Evolutionary conservation across 2,797 vertebrate species (phyloP), one percentile per base, ranked within the genome.

Genomic region (Peromyscus attwateri): DNA sequence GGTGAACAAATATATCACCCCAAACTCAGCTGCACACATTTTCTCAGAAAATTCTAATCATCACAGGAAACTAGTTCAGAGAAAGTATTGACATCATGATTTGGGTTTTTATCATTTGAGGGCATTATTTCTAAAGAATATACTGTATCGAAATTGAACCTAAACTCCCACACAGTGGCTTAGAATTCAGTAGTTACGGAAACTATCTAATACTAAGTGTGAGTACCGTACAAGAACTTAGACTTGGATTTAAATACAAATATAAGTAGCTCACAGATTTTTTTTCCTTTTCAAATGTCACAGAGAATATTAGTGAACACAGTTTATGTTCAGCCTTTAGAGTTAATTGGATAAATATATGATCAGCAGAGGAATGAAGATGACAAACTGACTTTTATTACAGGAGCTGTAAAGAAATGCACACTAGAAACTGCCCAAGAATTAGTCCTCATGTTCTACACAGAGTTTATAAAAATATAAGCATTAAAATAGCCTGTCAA

Each of bases 21-120:
- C 70, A 89, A 96, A 89, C 34, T 91, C 71, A 95, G 40, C 27
- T 79, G 49, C 92, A 94, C 13, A 83, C 12, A 55, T 75, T 95
- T 97, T 91, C 93, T 95, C 87, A 93, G 87, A 93, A 94, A 95
- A 97, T 82, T 87, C 83, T 92, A 96, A 94, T 79, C 87, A 95
- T 64, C 91, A 90, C 6, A 92, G 46, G 19, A 93, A 95, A 94
- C 17, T 89, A 95, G 85, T 93, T 64, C 52, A 93, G 34, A 89
- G 34, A 70, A 87, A 79, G 31, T 62, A 89, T 17, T 87, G 70
- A 93, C 25, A 91, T 90, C n/a, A 79, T 79, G 80, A 90, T 92
- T 80, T 94, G 66, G 88, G 94, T 84, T 95, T 80, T 71, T 82
- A 95, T 87, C 77, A 96, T 96, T 96, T 91, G 77, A 83, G 49